Base-by-base conservation (phyloP, 2,113 vertebrate species). In the Arothron firmamentum region DNA sequence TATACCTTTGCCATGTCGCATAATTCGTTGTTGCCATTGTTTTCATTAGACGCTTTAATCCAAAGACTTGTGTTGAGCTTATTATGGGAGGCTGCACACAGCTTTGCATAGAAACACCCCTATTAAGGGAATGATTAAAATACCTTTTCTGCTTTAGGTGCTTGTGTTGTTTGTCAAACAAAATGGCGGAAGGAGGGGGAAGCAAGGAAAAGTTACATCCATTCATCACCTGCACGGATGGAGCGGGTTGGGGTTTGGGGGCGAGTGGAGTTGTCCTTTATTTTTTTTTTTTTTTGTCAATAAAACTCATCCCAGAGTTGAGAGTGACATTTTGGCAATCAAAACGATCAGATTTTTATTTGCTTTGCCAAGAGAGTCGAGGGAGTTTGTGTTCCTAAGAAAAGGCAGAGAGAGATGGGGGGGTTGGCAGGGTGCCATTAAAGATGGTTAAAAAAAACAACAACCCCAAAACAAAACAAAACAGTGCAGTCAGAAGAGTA, bases 51-150 rank as follows among this genome's bases (percentile, higher is more conserved):
- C 52, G 23, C 71, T 79, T 81, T 80, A 85, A 87, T 79, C 73
- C 65, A 38, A 55, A 63, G 59, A 52, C 79, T 78, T 79, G 72
- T 83, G 85, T 84, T 88, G 20, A 47, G 76, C 80, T 88, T 86
- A 89, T 91, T 85, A 72, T 76, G 74, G 59, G 64, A 77, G 65
- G 65, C 84, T 2, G 21, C 70, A 84, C 85, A 86, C 87, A 90
- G 89, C 86, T 91, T 89, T 91, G 88, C 88, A 91, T 90, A 87
- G 86, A 90, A 91, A 86, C 80, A 28, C 85, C 74, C 87, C 86
- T 89, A 90, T 91, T 91, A 91, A 87, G 86, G 79, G 81, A 88
- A 89, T 90, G 90, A 92, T 92, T 91, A 92, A 91, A 90, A 90
- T 83, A 80, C 82, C 83, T 87, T 75, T 78, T 84, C 74, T n/a